Base-by-base conservation (phyloP, 2,888 invertebrate species). In the Marronus borbonicus region DNA sequence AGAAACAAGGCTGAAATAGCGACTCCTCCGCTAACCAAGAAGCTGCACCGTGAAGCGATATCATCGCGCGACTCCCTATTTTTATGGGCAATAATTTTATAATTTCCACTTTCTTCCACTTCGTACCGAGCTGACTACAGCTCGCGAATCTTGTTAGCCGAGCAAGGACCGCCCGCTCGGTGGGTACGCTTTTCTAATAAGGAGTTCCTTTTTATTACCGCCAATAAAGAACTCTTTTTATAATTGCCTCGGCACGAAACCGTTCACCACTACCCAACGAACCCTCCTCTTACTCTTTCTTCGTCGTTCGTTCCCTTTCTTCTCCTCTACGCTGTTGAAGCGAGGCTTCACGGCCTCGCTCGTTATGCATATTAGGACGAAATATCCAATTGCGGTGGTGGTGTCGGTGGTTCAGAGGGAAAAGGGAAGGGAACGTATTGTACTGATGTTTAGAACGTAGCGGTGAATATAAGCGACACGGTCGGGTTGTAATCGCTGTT, bases 11-110 rank as follows among this genome's bases (percentile, higher is more conserved):
- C 20, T 44, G 39, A 58, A 55, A 55, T 5, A 58, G 31, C 17
- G n/a, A 55, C 39, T 70, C 55, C 58, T 20, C n/a, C 39, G n/a
- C 44, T 44, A 60, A 12, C 28, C 24, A 31, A 20, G 20, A 49
- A 50, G 12, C 72, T 20, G 55, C n/a, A 72, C 60, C 60, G 24
- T 58, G 24, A 24, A 14, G 10, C 17, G 60, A 74, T 74, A 36
- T 62, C 60, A 74, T 74, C 62, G 60, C 60, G 20, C 49, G 17
- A 49, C 60, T 60, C 39, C 28, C 39, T 74, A 74, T 60, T 44
- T 74, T 74, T 74, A 74, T 74, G 72, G 60, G 60, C 60, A 74
- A 74, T 74, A 74, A 74, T 60, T 74, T 74, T 74, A 60, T 74
- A 74, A 74, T 74, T 60, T 74, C 60, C 72, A 60, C 60, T 60